Evolutionary conservation across 2,888 invertebrate species (phyloP), one percentile per base, ranked within the genome.

Genomic region (Drosophila pullipes): DNA sequence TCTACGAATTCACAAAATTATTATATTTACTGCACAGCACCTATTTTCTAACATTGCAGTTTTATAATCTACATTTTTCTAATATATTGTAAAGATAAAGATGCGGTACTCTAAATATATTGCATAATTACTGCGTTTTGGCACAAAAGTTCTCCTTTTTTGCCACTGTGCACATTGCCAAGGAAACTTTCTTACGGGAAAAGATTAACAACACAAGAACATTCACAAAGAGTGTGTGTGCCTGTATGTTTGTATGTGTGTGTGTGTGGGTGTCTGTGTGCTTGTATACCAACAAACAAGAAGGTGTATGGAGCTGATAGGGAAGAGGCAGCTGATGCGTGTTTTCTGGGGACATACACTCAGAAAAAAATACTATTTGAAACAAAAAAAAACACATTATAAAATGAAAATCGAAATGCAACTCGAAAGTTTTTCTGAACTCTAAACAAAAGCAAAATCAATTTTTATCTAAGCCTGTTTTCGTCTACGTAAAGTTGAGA

Each of bases 141-240:
- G 1, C 25, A 18, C 4, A 9, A 28, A 37, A 4, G 10, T n/a
- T 30, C 2, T n/a, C 7, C 10, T 4, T 28, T 30, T 55, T 31
- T 4, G 28, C 55, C 62, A 78, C 62, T 35, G 75, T 79, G 60
- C 73, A 41, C 30, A 49, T 64, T 64, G 53, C 37, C 31, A 63
- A 62, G 81, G 44, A 80, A 81, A 81, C 55, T 83, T 81, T 72
- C 76, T 68, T 76, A 50, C 25, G 61, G 49, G 49, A 60, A 79
- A 82, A 83, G 76, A 81, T 81, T 81, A 76, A 72, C 80, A 82
- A 69, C 69, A 69, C 58, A 55, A 68, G 44, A 64, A 44, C 7
- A 54, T 35, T 37, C 47, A 50, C 54, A 71, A 44, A 50, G 52
- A 44, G 22, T 33, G 22, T 49, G 44, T 52, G 22, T 35, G 35